phyloP scores from a whole-genome alignment of 2,888 invertebrate genomes.

The Bombyx huttoni region DNA sequence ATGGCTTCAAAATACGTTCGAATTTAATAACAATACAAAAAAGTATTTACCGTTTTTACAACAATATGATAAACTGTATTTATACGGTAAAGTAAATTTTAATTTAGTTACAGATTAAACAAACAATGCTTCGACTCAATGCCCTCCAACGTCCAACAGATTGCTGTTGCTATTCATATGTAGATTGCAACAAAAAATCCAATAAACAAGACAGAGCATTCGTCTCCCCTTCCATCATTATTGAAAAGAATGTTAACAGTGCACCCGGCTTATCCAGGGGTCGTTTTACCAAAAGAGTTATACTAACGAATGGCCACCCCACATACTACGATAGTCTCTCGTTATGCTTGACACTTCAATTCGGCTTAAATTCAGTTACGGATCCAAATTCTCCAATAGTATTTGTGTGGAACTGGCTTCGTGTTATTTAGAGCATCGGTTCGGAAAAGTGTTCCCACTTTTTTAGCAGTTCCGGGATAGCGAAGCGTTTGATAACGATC shows the following conservation, averaged over 20 bases:
- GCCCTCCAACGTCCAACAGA: constrained; percentile 49
- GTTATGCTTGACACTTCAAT: constrained; percentile 66
- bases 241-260: constrained; percentile 70
- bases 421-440: constrained; percentile 4
- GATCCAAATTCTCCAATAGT: constrained; percentile 28
- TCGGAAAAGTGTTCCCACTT: constrained; percentile 8
- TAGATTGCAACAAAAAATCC: constrained; percentile 72
- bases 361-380: constrained; percentile 51
- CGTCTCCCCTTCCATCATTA: constrained; percentile 62
- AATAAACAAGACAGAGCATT: constrained; percentile 66
- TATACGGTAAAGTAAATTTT: not conserved
- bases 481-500: not conserved
- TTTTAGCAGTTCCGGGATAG: constrained; percentile 2
- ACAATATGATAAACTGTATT: not conserved
- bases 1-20: no score
- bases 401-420: constrained; percentile 11
- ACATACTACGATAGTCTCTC: constrained; percentile 33
- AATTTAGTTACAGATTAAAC: constrained; percentile 16
- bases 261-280: constrained; percentile 62
- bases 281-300: constrained; percentile 71
- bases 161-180: constrained; percentile 67
- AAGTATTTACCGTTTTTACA: not conserved
- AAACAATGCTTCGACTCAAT: constrained; percentile 40
- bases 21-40: not conserved
- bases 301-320: constrained; percentile 65